Percentiles rank a stretch among this genome's conserved stretches.
Evolutionary conservation across 1,140 invertebrate genomes (phyloP).

Genomic region (Forficula auricularia): DNA sequence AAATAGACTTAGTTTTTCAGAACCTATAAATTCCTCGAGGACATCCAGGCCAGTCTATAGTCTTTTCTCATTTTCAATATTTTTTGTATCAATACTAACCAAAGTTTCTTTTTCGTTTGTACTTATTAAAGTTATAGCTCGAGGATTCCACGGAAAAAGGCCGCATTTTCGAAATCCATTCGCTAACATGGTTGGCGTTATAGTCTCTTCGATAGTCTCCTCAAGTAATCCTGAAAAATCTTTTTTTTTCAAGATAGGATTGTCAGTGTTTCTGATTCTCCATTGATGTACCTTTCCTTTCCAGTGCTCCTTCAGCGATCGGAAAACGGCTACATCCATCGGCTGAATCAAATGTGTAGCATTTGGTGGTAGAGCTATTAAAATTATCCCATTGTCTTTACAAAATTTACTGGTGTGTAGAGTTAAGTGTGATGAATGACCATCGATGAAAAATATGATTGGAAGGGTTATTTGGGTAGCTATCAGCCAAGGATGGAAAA

Average conservation of each 20-base stretch:
- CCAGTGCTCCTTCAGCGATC: constrained; percentile 21
- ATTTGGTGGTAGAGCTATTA: constrained; percentile 25
- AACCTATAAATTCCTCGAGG: too few species aligned
- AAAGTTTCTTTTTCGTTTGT: too few species aligned
- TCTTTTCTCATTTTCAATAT: too few species aligned
- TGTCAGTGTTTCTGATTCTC: constrained; percentile 4
- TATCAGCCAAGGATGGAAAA: constrained; percentile 19
- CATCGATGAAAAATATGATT: constrained; percentile 24
- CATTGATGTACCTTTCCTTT: constrained; percentile 13
- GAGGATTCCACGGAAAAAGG: constrained; percentile 21
- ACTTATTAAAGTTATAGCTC: too few species aligned
- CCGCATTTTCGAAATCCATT: constrained; percentile 22
- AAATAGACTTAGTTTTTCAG: too few species aligned
- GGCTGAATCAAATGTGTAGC: constrained; percentile 27
- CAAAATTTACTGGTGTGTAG: constrained; percentile 22
- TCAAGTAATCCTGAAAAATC: constrained; percentile 21
- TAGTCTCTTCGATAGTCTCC: constrained; percentile 12
- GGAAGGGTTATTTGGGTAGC: constrained; percentile 20
- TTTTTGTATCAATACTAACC: too few species aligned
- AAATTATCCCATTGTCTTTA: constrained; percentile 21
- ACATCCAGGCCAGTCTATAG: too few species aligned
- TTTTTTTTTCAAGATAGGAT: constrained; percentile 17
- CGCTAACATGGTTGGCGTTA: constrained; percentile 5
- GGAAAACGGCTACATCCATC: constrained; percentile 24
- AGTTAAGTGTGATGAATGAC: constrained; percentile 24